Percentiles rank a stretch among this genome's conserved stretches.
These are phyloP conservation scores for Turritopsis rubra DNA, from an alignment of 30 jellyfish, hydroid and myxozoan species.

Conservation along the genomic window DNA sequence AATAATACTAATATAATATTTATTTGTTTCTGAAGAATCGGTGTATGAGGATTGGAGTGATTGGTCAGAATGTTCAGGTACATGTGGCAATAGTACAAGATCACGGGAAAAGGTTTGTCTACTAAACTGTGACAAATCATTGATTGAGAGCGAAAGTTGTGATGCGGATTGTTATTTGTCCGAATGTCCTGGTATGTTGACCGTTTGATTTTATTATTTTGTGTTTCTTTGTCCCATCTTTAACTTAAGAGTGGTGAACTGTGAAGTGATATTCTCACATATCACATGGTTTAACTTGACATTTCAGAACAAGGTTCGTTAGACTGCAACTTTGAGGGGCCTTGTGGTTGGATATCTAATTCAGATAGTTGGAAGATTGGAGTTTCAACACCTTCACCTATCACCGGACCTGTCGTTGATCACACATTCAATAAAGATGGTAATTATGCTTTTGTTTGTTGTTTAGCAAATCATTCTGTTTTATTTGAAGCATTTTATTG, in stretches of 20 bases:
- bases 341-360: not conserved
- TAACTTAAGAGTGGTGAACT: no score
- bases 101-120: not conserved
- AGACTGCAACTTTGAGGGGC: not conserved
- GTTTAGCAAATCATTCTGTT: no score
- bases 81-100: not conserved
- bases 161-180: not conserved
- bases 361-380: not conserved
- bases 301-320: not conserved
- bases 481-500: no score
- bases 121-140: not conserved
- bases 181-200: not conserved
- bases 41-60: not conserved
- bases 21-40: not conserved
- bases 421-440: not conserved
- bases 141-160: not conserved
- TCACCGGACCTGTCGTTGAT: not conserved
- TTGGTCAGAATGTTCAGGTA: not conserved
- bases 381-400: not conserved
- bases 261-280: no score
- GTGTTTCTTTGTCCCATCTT: not conserved
- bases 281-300: not conserved
- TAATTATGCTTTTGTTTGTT: not conserved
- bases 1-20: no score
- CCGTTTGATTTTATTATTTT: not conserved